Percentiles rank a stretch among this genome's conserved stretches.
These are phyloP conservation scores for Apostichopus californicus DNA, from an alignment of 35 echinoderm and acorn worm genomes.

Conservation along the genomic window DNA sequence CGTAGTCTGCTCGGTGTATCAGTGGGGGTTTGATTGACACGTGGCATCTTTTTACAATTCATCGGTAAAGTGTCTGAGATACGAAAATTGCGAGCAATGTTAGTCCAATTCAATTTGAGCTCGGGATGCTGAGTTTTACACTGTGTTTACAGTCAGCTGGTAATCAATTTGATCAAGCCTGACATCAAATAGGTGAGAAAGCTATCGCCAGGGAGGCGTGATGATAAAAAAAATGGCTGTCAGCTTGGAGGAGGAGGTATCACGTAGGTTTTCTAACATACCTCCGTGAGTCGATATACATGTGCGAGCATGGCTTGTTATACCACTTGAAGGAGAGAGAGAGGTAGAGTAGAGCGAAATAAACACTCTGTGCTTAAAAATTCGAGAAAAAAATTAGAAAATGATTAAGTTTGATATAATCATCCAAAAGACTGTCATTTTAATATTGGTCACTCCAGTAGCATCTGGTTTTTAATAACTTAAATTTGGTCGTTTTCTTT, in stretches of 20 bases:
- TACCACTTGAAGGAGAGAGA: not conserved
- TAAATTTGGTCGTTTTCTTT: no score
- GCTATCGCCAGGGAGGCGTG: not conserved
- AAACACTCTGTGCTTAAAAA: no score
- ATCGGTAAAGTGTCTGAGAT: slow-evolving; percentile 36
- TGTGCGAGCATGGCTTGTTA: not conserved
- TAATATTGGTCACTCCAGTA: no score
- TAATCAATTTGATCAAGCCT: not conserved
- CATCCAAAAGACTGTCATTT: no score
- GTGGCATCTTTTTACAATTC: not conserved
- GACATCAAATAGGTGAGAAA: not conserved
- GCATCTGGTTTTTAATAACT: no score
- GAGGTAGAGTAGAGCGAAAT: not conserved
- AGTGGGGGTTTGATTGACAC: slow-evolving; percentile 31
- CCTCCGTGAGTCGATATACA: not conserved
- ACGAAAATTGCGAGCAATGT: slow-evolving; percentile 10
- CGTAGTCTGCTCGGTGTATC: not conserved
- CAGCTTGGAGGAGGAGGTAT: not conserved
- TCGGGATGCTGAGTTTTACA: not conserved
- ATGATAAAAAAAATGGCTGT: not conserved
- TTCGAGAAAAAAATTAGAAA: no score
- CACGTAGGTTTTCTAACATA: not conserved
- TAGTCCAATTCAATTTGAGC: not conserved
- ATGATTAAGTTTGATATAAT: no score
- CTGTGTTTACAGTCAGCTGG: not conserved